Evolutionary conservation across 2,888 invertebrate species (phyloP), one percentile per base, ranked within the genome.

Genomic region (Caenorhabditis japonica): DNA sequence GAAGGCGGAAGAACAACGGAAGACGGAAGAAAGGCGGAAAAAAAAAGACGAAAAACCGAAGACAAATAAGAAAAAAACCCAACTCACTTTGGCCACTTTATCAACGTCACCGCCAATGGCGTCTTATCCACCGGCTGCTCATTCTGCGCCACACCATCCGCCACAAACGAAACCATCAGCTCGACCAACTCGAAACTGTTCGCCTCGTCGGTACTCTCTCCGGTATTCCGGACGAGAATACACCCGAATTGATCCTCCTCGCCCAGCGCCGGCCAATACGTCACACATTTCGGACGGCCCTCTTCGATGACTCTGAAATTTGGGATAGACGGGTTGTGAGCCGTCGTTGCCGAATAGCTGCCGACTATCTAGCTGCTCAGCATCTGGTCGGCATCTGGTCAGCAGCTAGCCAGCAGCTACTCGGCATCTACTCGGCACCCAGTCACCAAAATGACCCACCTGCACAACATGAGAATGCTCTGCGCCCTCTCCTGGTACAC

Each of bases 401-500:
- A n/a, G n/a, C n/a, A n/a, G n/a, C n/a, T n/a, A n/a, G n/a, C n/a
- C n/a, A n/a, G n/a, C n/a, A n/a, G n/a, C n/a, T n/a, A n/a, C n/a
- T n/a, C n/a, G n/a, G n/a, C n/a, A n/a, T n/a, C n/a, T n/a, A n/a
- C n/a, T n/a, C n/a, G n/a, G n/a, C n/a, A 4, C 17, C 39, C 17
- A 39, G 4, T 13, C 39, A 4, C 17, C n/a, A 17, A 39, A 39
- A 15, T 13, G 4, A 15, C 39, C n/a, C 39, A 80, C 81, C 62
- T 66, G 71, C 81, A 81, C 0, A 81, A 17, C 81, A 81, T 81
- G 1, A 81, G 46, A 62, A 81, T 78, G 8, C 53, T 68, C 19
- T 55, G 52, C 7, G 75, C 72, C 33, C 77, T 47, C 88, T 97
- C 97, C 90, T 97, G 97, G 93, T 96, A 97, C 47, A 97, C 93